Base-by-base conservation (phyloP, 2,113 vertebrate species). In the Bos javanicus region DNA sequence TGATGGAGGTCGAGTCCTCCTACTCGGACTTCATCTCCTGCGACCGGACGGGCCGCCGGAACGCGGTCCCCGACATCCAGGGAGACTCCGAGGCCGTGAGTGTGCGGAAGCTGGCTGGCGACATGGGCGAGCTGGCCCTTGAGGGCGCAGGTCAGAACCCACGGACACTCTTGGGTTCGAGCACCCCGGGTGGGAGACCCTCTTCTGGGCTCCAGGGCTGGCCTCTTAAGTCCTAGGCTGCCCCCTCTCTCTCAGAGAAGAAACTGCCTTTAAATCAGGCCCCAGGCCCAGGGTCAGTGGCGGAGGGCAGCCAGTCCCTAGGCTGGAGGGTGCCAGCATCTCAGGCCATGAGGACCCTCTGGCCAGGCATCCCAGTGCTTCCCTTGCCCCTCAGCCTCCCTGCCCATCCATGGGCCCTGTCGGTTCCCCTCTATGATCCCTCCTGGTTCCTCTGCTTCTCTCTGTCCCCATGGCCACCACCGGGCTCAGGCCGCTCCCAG, bases 21-120 rank as follows among this genome's bases (percentile, higher is more conserved):
- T 99, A 99, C 98, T 99, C 99, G 0, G 99, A 99, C 98, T 99
- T 99, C 94, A 99, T 99, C 97, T 99, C 99, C 99, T 99, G 99
- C 23, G 99, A 99, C 98, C 99, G 99, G 87, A 99, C 99, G 0
- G 99, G 99, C 91, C 99, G 99, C 95, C 99, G 99, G 99, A 99
- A 99, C 74, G 99, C 99, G 0, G 99, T 99, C 91, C 99, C 99
- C 0, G 99, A 99, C 99, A 99, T 99, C 98, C 97, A 99, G 39
- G 98, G 98, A 7, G 99, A 99, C 54, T 99, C 98, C 0, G 95
- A 96, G 62, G 98, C 78, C 9, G 98, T 99, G 98, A 99, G 99
- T 92, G 99, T 99, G 98, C 98, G 99, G 96, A 99, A 99, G 94
- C 99, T 99, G 97, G 99, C 99, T 17, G 98, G 99, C 98, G 99